Percentiles rank a stretch among this genome's conserved stretches.
These are phyloP conservation scores for Ennomos quercinarius DNA, from an alignment of 2,888 invertebrate species.

Conservation along the genomic window DNA sequence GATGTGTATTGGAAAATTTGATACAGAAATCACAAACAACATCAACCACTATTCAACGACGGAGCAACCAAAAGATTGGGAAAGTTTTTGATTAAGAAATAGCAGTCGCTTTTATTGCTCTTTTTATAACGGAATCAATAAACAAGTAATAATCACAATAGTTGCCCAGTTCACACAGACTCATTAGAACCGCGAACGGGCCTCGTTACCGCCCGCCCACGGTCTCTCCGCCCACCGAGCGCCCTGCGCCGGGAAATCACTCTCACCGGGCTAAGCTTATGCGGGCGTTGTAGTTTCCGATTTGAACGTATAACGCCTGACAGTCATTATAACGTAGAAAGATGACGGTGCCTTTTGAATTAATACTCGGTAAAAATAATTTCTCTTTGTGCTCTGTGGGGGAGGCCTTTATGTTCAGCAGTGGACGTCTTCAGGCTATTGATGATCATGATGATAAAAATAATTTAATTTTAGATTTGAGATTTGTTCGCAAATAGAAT, in stretches of 20 bases:
- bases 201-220: constrained; percentile 21
- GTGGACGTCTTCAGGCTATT: no score
- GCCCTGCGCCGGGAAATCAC: constrained; percentile 11
- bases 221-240: constrained; percentile 11
- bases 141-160: constrained; percentile 19
- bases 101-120: constrained; percentile 1
- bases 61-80: neutral
- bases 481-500: no score
- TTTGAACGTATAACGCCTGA: neutral
- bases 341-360: no score
- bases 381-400: no score
- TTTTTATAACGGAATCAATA: constrained; percentile 8
- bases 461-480: no score
- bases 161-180: constrained; percentile 16
- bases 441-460: no score
- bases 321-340: neutral
- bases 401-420: no score
- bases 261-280: constrained; percentile 8
- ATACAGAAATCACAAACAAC: no score
- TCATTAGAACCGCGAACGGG: constrained; percentile 13
- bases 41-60: neutral
- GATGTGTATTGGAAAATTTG: no score
- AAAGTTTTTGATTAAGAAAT: no score
- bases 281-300: constrained; percentile 2
- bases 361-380: no score